phyloP scores from a whole-genome alignment of 2,113 vertebrate genomes.

The Mustela nigripes region DNA sequence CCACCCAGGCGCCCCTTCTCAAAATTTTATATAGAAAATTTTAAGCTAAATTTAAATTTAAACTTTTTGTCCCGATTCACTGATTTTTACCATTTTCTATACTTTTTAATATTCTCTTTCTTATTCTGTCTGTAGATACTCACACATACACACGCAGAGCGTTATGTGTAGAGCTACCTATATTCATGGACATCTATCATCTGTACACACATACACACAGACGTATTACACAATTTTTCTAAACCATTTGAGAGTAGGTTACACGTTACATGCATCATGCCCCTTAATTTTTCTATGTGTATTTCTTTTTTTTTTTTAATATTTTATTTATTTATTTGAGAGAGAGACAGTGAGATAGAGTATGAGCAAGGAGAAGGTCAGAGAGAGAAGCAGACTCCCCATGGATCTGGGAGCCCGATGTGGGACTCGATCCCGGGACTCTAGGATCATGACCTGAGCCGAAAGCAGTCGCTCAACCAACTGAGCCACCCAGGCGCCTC shows the following conservation, averaged over 20 bases:
- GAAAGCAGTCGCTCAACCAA: too few relatives aligned
- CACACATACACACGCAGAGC: neutral
- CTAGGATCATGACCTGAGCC: too few relatives aligned
- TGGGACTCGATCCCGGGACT: too few relatives aligned
- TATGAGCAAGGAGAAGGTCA: too few relatives aligned
- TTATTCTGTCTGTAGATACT: neutral
- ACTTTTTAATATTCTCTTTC: neutral
- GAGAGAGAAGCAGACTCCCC: too few relatives aligned
- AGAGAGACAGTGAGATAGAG: too few relatives aligned
- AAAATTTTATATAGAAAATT: neutral
- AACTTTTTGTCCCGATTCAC: neutral
- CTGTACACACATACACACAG: neutral
- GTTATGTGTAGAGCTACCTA: neutral
- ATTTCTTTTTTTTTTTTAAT: neutral
- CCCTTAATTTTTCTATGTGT: neutral
- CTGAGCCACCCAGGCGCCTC: neutral
- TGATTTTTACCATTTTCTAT: neutral
- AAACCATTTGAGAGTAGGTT: neutral
- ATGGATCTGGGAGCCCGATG: too few relatives aligned
- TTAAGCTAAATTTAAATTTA: neutral
- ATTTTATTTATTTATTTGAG: too few relatives aligned
- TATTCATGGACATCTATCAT: neutral
- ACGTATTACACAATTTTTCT: neutral
- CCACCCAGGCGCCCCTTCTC: too few relatives aligned
- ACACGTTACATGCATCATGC: neutral